Evolutionary conservation across 2,797 vertebrate genomes (phyloP), one percentile per base, ranked within the genome.

Genomic region (Rachycentron canadum): DNA sequence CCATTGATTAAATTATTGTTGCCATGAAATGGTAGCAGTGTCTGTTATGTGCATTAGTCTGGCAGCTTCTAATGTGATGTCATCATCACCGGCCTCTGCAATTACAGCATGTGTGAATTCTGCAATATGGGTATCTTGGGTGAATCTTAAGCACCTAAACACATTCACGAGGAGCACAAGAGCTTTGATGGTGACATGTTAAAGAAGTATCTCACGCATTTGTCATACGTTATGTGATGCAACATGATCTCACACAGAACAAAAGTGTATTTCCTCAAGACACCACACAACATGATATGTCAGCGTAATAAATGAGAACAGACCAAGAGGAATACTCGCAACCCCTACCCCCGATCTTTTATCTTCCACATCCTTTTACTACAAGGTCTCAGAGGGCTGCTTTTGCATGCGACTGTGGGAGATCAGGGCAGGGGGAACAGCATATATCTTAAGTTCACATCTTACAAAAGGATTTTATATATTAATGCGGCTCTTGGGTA

Each of bases 371-470:
- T 86, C 83, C 78, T 90, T 91, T 90, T 87, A 91, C 89, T 77
- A 79, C 70, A 61, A 68, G 67, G 88, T 89, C 93, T 91, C 92
- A 32, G 50, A 88, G 90, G 90, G 92, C 84, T 50, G 76, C 81
- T 87, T 89, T 78, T 85, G 85, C 81, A 87, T 88, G 80, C 69
- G 80, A 83, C 90, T 88, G 88, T 87, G 86, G 79, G 82, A 88
- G 91, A 91, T 92, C 90, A 72, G 92, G 87, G 90, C 88, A 89
- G 73, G 87, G 89, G 89, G 90, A 93, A 92, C 85, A 79, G 86
- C 86, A 91, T 86, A 91, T 89, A 93, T 94, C 89, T 88, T 83
- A 83, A 88, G 87, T 93, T 93, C 86, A 93, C 89, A 92, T 91
- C 91, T 92, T 87, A 89, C 89, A 91, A 87, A 89, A 89, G 87